Evolutionary conservation across 2,888 invertebrate genomes (phyloP).

Genomic region (Cryptus armator): DNA sequence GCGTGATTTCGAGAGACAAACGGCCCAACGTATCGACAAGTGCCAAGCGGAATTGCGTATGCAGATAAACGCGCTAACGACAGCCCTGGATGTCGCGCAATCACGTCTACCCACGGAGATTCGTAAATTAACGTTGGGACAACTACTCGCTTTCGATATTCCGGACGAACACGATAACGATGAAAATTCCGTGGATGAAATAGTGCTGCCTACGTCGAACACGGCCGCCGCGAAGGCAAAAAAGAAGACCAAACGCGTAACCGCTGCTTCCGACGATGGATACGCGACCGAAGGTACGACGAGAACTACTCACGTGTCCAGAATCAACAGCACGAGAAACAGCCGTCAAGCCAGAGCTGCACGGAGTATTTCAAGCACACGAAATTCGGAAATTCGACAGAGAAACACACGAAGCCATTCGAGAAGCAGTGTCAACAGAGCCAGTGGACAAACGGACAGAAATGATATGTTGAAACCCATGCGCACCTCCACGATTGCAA

Average conservation of each 20-base stretch:
- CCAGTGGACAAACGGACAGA: constrained; percentile 45
- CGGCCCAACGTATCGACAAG: constrained; percentile 71
- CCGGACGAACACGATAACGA: constrained; percentile 37
- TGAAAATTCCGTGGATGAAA: constrained; percentile 44
- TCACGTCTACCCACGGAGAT: constrained; percentile 75
- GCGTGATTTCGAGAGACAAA: constrained; percentile 76
- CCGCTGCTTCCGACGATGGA: constrained; percentile 80
- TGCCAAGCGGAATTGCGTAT: constrained; percentile 73
- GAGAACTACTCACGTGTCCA: constrained; percentile 55
- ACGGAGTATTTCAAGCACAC: constrained; percentile 58
- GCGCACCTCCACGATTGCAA: constrained; percentile 52
- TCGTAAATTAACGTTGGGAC: constrained; percentile 74
- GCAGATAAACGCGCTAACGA: constrained; percentile 70
- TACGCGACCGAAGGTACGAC: constrained; percentile 78
- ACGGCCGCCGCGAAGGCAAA: constrained; percentile 36
- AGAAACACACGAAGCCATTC: constrained; percentile 72
- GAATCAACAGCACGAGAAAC: constrained; percentile 50
- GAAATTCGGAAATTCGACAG: background rate
- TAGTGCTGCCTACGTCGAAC: constrained; percentile 39
- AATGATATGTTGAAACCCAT: constrained; percentile 43
- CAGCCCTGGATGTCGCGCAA: constrained; percentile 69
- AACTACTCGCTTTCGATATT: constrained; percentile 66
- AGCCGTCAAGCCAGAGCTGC: constrained; percentile 33
- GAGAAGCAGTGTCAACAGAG: constrained; percentile 66
- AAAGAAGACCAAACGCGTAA: constrained; percentile 73